Evolutionary conservation across 2,113 vertebrate species (phyloP).

Genomic region (Antennarius striatus): DNA sequence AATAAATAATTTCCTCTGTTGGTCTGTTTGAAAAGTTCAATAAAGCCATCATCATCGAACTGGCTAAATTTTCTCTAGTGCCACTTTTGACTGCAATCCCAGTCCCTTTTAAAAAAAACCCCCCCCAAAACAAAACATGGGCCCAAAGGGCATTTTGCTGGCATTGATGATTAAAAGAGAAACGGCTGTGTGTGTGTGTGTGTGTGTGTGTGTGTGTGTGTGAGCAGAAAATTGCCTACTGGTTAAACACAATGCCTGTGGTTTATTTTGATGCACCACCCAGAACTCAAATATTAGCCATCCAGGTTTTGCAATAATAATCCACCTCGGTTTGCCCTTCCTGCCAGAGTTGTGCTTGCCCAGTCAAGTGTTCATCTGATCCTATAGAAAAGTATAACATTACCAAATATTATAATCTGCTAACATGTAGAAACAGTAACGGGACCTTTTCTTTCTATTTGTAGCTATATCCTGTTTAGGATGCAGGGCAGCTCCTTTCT

Average conservation of each 20-base stretch:
- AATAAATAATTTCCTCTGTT: too few species aligned
- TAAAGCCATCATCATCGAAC: background rate
- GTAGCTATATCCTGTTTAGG: constrained; percentile 39
- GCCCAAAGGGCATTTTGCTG: constrained; percentile 31
- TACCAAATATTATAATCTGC: constrained; percentile 28
- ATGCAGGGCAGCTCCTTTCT: constrained; percentile 67
- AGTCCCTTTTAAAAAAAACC: constrained; percentile 11
- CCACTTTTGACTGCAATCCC: constrained; percentile 44
- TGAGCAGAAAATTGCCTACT: constrained; percentile 31
- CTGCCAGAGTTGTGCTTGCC: background rate
- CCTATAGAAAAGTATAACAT: background rate
- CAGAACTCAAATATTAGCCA: constrained; percentile 68
- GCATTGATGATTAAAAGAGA: constrained; percentile 29
- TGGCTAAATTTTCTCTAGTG: constrained; percentile 30
- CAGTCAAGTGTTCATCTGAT: constrained; percentile 18
- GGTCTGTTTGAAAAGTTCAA: too few species aligned
- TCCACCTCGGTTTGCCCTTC: constrained; percentile 39
- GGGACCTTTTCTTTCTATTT: constrained; percentile 25
- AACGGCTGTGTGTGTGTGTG: constrained; percentile 9
- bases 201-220: constrained; percentile 2
- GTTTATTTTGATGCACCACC: constrained; percentile 64
- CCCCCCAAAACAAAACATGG: constrained; percentile 1
- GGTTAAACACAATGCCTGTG: constrained; percentile 57
- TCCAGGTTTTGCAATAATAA: constrained; percentile 35
- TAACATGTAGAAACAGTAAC: constrained; percentile 34